A percentile compares a stretch with the other conserved stretches of the same genome.
phyloP scores from a whole-genome alignment of 2,888 invertebrate species.

The Endotricha flammealis region DNA sequence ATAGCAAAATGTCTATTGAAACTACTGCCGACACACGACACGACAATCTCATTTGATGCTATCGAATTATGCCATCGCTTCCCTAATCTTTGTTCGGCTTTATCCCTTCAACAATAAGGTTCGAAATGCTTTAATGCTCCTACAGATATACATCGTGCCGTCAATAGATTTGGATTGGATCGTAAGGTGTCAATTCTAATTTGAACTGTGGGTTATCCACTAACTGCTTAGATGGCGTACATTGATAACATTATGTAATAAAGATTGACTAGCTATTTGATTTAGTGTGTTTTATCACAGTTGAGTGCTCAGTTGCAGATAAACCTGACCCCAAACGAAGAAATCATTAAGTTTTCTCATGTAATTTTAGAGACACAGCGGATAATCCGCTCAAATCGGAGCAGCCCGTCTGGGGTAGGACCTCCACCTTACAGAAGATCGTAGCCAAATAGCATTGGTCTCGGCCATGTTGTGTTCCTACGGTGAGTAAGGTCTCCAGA shows the following conservation, averaged over 20 bases:
- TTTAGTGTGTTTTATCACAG: too few species aligned
- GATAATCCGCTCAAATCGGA: too few species aligned
- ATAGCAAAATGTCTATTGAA: slow-evolving; percentile 23
- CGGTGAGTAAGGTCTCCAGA: too few species aligned
- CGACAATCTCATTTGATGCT: neutral
- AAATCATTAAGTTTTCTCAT: too few species aligned
- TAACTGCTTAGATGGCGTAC: neutral
- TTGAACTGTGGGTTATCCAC: neutral
- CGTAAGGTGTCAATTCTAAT: neutral
- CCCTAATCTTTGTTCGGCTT: neutral
- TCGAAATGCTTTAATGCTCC: neutral
- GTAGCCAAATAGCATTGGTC: too few species aligned
- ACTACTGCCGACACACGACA: neutral
- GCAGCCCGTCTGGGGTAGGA: too few species aligned
- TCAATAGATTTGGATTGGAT: neutral
- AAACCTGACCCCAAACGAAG: too few species aligned
- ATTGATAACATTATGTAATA: neutral
- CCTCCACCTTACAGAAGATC: too few species aligned
- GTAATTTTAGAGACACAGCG: too few species aligned
- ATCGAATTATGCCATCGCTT: neutral
- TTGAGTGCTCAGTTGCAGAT: too few species aligned
- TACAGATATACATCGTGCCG: neutral
- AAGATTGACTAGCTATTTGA: too few species aligned
- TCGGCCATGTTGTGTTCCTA: too few species aligned
- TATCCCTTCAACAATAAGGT: neutral